A percentile compares a stretch with the other conserved stretches of the same genome.
These are phyloP conservation scores for Camelus bactrianus DNA, from an alignment of 2,113 vertebrate genomes.

Conservation along the genomic window DNA sequence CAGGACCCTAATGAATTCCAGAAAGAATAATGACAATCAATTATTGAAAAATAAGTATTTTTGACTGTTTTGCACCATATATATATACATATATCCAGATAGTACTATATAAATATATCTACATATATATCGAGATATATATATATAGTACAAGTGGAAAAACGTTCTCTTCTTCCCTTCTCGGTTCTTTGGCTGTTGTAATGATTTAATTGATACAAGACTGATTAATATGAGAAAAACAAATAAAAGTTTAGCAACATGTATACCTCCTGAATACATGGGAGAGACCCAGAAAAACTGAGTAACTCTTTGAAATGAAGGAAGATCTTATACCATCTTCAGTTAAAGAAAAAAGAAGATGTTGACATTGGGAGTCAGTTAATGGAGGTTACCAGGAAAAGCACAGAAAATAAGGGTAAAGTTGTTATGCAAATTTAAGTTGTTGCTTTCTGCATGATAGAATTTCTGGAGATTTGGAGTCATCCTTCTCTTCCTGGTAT, in stretches of 20 bases:
- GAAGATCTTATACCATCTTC: not conserved
- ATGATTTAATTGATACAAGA: not conserved
- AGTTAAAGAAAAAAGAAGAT: not conserved
- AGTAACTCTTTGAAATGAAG: not conserved
- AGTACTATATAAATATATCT: no score
- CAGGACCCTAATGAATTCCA: not conserved
- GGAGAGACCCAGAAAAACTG: not conserved
- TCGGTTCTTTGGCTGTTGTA: not conserved
- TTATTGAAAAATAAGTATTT: not conserved
- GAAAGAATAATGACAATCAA: not conserved
- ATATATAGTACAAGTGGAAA: not conserved
- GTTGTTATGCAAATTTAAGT: not conserved
- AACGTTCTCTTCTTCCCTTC: not conserved
- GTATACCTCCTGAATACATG: not conserved
- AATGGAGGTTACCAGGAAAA: not conserved
- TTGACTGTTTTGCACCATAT: not conserved
- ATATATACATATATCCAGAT: not conserved
- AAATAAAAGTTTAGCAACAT: not conserved
- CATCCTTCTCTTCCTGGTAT: not conserved
- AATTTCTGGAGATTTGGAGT: not conserved
- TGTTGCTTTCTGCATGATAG: not conserved
- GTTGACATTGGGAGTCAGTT: no score
- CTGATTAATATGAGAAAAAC: not conserved
- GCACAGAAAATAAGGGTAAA: not conserved
- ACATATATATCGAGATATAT: no score